Percentiles rank a stretch among this genome's conserved stretches.
These are phyloP conservation scores for Equus quagga DNA, from an alignment of 2,113 vertebrate species.

Conservation along the genomic window DNA sequence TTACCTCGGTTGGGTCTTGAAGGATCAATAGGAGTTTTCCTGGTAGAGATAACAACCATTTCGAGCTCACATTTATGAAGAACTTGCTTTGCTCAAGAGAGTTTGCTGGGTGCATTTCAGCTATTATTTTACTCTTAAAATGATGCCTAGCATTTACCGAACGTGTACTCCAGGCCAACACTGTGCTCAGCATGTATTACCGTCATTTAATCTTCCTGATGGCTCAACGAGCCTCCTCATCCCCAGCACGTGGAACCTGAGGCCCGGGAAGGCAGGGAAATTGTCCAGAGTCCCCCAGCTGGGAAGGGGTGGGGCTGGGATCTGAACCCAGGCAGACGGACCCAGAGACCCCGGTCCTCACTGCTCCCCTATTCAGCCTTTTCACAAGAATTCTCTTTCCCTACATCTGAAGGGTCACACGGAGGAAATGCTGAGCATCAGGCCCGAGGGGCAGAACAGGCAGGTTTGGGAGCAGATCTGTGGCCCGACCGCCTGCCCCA, in stretches of 20 bases:
- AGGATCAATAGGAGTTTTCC: constrained; percentile 27
- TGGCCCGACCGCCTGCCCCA: background rate
- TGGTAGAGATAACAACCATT: no score
- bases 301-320: background rate
- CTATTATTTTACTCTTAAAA: background rate
- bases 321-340: background rate
- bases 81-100: background rate
- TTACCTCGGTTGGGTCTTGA: background rate
- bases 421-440: background rate
- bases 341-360: background rate
- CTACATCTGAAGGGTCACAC: background rate
- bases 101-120: background rate
- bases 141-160: background rate
- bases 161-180: background rate
- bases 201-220: background rate
- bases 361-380: background rate
- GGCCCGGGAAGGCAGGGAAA: background rate
- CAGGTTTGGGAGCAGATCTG: background rate
- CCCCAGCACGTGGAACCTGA: background rate
- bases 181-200: background rate
- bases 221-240: background rate
- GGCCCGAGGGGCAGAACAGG: fast-evolving
- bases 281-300: background rate
- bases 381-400: background rate
- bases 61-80: background rate